Conservation (phyloP, 2,113 vertebrate genomes). For the Martes martes region DNA sequence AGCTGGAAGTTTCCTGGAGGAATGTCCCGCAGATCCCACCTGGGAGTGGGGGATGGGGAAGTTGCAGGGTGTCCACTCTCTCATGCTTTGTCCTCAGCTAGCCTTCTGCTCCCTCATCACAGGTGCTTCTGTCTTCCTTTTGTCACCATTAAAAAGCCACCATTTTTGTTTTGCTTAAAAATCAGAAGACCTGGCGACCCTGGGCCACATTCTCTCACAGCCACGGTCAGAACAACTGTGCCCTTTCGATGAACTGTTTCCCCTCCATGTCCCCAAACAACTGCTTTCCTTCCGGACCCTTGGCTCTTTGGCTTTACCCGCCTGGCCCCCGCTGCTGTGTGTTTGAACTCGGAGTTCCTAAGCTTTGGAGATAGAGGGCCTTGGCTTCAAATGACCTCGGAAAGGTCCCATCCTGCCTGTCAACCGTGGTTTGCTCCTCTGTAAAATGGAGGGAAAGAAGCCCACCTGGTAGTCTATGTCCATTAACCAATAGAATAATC, state of each 20-base stretch:
- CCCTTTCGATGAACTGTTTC: background rate
- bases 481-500: background rate
- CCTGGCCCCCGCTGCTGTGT: background rate
- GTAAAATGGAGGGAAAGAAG: background rate
- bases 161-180: background rate
- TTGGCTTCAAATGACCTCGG: background rate
- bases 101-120: background rate
- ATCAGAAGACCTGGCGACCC: background rate
- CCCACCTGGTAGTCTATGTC: background rate
- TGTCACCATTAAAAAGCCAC: background rate
- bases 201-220: background rate
- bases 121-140: background rate
- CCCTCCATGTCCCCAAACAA: background rate
- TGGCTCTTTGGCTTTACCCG: background rate
- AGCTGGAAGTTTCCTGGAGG: background rate
- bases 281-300: background rate
- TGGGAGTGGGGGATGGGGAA: no score
- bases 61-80: background rate
- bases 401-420: background rate
- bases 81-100: background rate
- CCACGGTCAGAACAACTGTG: background rate
- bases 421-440: background rate
- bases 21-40: background rate
- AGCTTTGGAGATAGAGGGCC: background rate
- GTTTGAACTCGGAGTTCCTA: background rate